These are phyloP conservation scores for Atherinosoma microstoma DNA, from an alignment of 2,797 vertebrate genomes.

Conservation along the genomic window DNA sequence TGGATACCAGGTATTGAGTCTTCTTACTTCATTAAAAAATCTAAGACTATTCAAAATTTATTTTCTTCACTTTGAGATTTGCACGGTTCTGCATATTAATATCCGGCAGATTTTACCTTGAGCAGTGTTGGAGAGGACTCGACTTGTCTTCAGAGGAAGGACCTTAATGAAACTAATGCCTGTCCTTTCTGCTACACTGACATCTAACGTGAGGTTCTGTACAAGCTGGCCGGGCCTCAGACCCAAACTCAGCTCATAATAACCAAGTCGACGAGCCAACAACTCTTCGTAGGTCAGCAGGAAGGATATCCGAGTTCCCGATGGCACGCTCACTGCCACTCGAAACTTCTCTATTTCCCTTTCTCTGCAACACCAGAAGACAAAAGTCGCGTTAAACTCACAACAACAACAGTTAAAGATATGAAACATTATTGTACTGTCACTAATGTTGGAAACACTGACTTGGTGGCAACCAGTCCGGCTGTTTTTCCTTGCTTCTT, in stretches of 20 bases:
- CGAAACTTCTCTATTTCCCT: constrained; percentile 88
- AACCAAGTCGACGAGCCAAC: constrained; percentile 81
- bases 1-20: not conserved
- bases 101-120: constrained; percentile 68
- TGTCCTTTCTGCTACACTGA: constrained; percentile 83
- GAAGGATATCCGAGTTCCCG: constrained; percentile 81
- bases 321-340: constrained; percentile 85
- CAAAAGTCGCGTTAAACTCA: not conserved
- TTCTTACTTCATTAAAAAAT: not conserved
- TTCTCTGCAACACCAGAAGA: constrained; percentile 72
- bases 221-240: constrained; percentile 83
- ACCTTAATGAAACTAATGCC: constrained; percentile 84
- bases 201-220: constrained; percentile 85
- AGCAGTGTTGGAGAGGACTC: constrained; percentile 75
- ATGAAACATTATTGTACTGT: not conserved
- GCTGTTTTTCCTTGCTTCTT: constrained; percentile 87
- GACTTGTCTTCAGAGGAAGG: constrained; percentile 82
- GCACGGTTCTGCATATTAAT: not conserved
- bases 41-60: not conserved
- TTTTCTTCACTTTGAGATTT: not conserved
- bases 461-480: constrained; percentile 89
- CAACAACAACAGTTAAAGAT: not conserved
- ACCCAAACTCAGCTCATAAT: constrained; percentile 85
- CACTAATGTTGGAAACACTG: constrained; percentile 46
- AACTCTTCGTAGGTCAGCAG: constrained; percentile 86